A percentile compares a stretch with the other conserved stretches of the same genome.
These are phyloP conservation scores for Tringa solitaria DNA, from an alignment of 2,113 vertebrate species.

Conservation along the genomic window DNA sequence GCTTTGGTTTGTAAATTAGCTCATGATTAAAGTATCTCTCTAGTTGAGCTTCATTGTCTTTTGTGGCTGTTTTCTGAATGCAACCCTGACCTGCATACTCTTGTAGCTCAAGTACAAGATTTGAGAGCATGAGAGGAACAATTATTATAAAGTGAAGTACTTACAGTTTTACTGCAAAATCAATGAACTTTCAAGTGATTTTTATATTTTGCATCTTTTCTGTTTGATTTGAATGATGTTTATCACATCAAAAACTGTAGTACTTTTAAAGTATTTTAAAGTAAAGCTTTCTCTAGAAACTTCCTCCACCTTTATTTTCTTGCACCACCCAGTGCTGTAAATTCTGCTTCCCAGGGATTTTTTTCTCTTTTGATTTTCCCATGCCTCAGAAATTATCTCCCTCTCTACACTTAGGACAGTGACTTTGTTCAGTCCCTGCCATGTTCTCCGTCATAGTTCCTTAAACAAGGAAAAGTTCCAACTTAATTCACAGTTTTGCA, in stretches of 20 bases:
- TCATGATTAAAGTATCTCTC: slow-evolving; percentile 84
- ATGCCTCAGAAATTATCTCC: neutral
- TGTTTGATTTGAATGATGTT: slow-evolving; percentile 70
- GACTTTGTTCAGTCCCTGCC: neutral
- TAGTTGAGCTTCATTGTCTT: slow-evolving; percentile 76
- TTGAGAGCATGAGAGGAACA: slow-evolving; percentile 76
- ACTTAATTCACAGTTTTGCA: neutral
- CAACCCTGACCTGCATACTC: slow-evolving; percentile 76
- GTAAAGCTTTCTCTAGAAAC: slow-evolving; percentile 48
- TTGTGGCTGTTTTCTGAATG: slow-evolving; percentile 67
- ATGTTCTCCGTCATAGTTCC: neutral
- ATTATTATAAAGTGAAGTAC: slow-evolving; percentile 83
- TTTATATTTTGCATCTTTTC: slow-evolving; percentile 81
- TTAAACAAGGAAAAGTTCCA: neutral
- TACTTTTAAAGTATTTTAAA: slow-evolving; percentile 46
- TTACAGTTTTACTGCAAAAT: slow-evolving; percentile 84
- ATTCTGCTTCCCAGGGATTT: neutral
- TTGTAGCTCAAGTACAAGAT: slow-evolving; percentile 78
- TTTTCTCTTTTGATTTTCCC: neutral
- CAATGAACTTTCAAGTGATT: slow-evolving; percentile 86
- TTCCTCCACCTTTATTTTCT: slow-evolving; percentile 45
- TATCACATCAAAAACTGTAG: slow-evolving; percentile 45
- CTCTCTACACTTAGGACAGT: neutral
- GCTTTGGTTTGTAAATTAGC: slow-evolving; percentile 87
- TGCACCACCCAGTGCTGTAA: neutral